Percentiles rank a stretch among this genome's conserved stretches.
These are phyloP conservation scores for Xylota sylvarum DNA, from an alignment of 2,888 invertebrate genomes.

Conservation along the genomic window DNA sequence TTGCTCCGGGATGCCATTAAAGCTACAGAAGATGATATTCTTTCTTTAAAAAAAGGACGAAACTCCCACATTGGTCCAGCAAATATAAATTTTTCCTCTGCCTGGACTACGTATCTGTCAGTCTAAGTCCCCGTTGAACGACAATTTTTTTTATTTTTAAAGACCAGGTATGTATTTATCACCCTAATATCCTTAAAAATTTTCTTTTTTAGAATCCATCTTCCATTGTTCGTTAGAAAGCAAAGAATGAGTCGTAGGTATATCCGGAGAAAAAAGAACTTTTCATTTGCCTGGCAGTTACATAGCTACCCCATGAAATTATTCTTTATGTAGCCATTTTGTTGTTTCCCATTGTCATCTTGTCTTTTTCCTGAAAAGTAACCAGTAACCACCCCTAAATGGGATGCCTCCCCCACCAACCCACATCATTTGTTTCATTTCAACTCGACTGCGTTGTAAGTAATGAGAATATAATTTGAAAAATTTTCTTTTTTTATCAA, in stretches of 20 bases:
- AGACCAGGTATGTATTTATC: not conserved
- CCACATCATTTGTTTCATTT: conserved; percentile 23
- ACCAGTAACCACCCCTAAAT: conserved; percentile 33
- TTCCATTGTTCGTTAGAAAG: conserved; percentile 1
- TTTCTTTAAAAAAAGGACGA: no score
- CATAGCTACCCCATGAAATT: conserved; percentile 60
- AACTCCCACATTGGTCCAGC: no score
- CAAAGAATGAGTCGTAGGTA: not conserved
- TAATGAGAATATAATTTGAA: conserved; percentile 72
- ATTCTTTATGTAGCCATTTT: conserved; percentile 68
- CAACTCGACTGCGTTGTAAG: conserved; percentile 31
- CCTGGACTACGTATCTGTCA: no score
- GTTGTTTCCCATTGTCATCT: conserved; percentile 60
- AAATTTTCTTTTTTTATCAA: conserved; percentile 18
- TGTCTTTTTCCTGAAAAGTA: conserved; percentile 42
- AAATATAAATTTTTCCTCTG: no score
- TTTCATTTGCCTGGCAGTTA: conserved; percentile 37
- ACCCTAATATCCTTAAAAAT: not conserved
- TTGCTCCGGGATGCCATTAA: no score
- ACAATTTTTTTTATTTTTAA: not conserved
- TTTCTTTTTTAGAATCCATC: conserved; percentile 2
- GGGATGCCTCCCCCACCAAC: conserved; percentile 32
- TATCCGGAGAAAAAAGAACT: not conserved
- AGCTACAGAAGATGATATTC: no score
- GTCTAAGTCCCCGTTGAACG: not conserved